A percentile compares a stretch with the other conserved stretches of the same genome.
Conservation (phyloP, 1,140 invertebrate genomes). For the Teleopsis dalmanni region DNA sequence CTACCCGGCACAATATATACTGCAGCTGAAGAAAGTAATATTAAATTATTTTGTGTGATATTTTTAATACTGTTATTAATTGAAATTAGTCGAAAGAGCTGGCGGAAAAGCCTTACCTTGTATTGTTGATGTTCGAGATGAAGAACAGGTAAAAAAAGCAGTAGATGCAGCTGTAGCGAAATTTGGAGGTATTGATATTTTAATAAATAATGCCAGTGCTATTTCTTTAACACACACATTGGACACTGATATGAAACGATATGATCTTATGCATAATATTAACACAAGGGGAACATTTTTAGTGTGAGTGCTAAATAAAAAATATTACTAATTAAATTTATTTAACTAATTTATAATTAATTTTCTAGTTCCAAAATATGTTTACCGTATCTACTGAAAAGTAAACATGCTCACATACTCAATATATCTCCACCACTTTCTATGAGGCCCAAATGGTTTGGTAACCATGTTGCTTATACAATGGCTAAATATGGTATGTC, state of each 20-base stretch:
- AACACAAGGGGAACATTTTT: slow-evolving; percentile 90
- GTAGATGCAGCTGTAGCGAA: slow-evolving; percentile 78
- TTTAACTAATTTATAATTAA: background rate
- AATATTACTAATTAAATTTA: background rate
- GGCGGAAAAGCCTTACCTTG: slow-evolving; percentile 90
- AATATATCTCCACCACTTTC: slow-evolving; percentile 90
- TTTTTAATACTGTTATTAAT: slow-evolving; percentile 8
- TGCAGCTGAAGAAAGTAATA: slow-evolving; percentile 88
- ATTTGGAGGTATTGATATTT: slow-evolving; percentile 94
- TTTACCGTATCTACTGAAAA: slow-evolving; percentile 78
- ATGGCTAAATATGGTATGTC: slow-evolving; percentile 99
- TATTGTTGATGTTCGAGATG: slow-evolving; percentile 88
- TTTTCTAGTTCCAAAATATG: slow-evolving; percentile 78
- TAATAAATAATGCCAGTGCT: slow-evolving; percentile 95
- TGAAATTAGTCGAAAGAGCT: slow-evolving; percentile 74
- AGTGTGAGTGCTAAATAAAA: slow-evolving; percentile 56
- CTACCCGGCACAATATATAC: slow-evolving; percentile 95
- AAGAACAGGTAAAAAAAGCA: slow-evolving; percentile 71
- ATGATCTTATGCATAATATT: slow-evolving; percentile 90
- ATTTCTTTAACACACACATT: slow-evolving; percentile 83
- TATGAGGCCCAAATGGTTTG: slow-evolving; percentile 84
- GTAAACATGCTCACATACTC: slow-evolving; percentile 85
- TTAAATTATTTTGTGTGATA: background rate
- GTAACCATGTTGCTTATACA: slow-evolving; percentile 86
- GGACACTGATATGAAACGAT: slow-evolving; percentile 90